A percentile compares a stretch with the other conserved stretches of the same genome.
Evolutionary conservation across 2,797 vertebrate species (phyloP).

Genomic region (Pristis pectinata): DNA sequence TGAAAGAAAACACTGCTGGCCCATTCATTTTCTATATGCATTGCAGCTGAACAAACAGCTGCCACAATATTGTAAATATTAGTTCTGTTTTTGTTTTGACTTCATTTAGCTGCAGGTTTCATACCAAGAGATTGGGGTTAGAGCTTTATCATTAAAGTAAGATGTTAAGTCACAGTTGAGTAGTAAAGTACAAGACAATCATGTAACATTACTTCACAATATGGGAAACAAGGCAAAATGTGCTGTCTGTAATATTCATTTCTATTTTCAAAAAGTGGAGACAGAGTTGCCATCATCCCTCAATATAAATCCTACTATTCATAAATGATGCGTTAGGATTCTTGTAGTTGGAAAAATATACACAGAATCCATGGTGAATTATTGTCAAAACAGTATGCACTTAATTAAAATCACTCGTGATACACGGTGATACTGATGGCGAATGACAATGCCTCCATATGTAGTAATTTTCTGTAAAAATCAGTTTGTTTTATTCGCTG

Average conservation of each 20-base stretch:
- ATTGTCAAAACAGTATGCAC: not conserved
- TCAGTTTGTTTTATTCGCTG: not conserved
- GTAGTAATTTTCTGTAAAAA: not conserved
- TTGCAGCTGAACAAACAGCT: conserved; percentile 34
- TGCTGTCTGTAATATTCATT: not conserved
- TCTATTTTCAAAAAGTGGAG: not conserved
- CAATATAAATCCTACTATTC: not conserved
- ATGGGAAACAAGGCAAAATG: not conserved
- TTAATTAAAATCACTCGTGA: not conserved
- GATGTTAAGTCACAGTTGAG: conserved; percentile 31
- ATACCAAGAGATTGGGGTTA: conserved; percentile 6
- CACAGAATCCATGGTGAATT: conserved; percentile 16
- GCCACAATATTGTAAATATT: conserved; percentile 31
- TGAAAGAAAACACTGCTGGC: not conserved
- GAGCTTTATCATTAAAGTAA: conserved; percentile 34
- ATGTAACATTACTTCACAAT: not conserved
- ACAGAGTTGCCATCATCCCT: not conserved
- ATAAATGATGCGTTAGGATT: not conserved
- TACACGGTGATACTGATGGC: conserved; percentile 8
- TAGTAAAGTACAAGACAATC: conserved; percentile 26
- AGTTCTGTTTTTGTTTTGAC: conserved; percentile 27
- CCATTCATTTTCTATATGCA: not conserved
- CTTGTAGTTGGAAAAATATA: not conserved
- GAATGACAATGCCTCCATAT: conserved; percentile 16
- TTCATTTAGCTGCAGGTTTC: conserved; percentile 32